phyloP scores from a whole-genome alignment of 2,113 vertebrate species.

The Anser brachyrhynchus region DNA sequence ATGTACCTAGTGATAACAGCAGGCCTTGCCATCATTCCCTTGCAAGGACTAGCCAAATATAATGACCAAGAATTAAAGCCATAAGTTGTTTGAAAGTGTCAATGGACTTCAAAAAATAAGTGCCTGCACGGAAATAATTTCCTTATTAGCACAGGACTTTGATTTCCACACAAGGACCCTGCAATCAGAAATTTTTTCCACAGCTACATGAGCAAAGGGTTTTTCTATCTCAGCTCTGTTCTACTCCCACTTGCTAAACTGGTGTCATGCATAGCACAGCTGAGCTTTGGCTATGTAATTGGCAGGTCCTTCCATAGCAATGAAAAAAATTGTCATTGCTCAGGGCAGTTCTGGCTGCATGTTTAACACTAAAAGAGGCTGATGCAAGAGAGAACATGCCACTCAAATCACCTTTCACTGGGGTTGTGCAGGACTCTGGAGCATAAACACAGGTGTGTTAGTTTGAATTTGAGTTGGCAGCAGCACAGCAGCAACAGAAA shows the following conservation, averaged over 20 bases:
- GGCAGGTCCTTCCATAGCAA: rapidly evolving
- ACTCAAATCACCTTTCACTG: neutral
- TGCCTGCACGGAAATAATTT: neutral
- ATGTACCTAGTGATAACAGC: neutral
- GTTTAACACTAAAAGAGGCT: neutral
- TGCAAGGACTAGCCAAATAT: neutral
- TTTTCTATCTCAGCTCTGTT: neutral
- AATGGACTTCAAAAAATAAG: neutral
- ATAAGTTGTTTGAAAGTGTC: neutral
- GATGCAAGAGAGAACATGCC: neutral
- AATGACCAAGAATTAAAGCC: neutral
- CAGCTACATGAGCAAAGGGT: neutral
- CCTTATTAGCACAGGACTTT: neutral
- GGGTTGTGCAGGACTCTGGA: neutral
- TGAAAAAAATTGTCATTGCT: neutral
- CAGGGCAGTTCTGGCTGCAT: neutral
- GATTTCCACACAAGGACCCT: neutral
- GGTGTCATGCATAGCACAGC: neutral
- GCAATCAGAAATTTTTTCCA: neutral
- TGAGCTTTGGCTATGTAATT: neutral
- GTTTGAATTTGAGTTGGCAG: neutral
- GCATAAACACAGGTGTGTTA: neutral
- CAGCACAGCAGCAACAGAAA: neutral
- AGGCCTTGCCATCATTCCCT: neutral
- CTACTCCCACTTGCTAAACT: neutral